A percentile compares a stretch with the other conserved stretches of the same genome.
Conservation (phyloP, 2,113 vertebrate genomes). For the Panthera uncia region DNA sequence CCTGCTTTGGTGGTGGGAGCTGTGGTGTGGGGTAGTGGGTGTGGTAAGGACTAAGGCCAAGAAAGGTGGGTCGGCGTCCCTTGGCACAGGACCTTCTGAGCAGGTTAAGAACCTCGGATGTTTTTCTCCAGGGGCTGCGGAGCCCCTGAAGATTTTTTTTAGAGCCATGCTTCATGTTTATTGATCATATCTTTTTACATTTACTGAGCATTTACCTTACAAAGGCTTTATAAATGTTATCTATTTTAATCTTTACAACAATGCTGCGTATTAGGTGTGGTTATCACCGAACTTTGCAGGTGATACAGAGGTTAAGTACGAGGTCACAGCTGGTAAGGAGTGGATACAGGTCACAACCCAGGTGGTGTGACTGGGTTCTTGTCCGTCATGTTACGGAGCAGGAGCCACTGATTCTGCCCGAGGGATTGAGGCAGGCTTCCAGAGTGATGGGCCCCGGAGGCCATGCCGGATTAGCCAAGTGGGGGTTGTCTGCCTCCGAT, state of each 20-base stretch:
- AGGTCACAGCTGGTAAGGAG: not conserved
- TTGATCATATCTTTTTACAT: not conserved
- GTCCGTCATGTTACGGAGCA: accelerated
- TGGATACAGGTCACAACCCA: not conserved
- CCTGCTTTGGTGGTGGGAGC: not conserved
- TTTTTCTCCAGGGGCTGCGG: not conserved
- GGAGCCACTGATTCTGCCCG: not conserved
- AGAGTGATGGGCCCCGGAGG: not conserved
- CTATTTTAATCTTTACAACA: not conserved
- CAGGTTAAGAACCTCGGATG: not conserved
- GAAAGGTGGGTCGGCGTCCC: not conserved
- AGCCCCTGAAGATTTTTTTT: not conserved
- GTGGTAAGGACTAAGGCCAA: not conserved
- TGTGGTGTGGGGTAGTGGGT: not conserved
- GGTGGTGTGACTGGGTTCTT: not conserved
- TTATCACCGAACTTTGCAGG: not conserved
- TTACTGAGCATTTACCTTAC: not conserved
- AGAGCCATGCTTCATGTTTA: not conserved
- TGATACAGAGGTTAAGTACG: not conserved
- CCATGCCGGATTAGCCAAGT: accelerated
- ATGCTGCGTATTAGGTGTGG: not conserved
- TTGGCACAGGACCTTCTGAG: not conserved
- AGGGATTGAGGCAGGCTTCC: not conserved
- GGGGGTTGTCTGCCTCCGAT: not conserved
- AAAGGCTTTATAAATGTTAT: not conserved